phyloP scores from a whole-genome alignment of 2,113 vertebrate species.

The Periophthalmodon schlosseri region DNA sequence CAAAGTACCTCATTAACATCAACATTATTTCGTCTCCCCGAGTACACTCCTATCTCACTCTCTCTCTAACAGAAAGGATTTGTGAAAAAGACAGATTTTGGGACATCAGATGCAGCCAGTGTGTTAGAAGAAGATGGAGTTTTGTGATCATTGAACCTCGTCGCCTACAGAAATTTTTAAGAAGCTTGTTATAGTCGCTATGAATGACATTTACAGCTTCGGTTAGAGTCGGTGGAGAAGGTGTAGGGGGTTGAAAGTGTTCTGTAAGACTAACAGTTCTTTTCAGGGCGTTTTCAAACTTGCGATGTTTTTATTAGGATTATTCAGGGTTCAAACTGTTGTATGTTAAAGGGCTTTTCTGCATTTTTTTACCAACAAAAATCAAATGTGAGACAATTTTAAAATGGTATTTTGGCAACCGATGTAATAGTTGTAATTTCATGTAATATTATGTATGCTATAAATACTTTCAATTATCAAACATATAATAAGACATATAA shows the following conservation, averaged over 20 bases:
- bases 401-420: no score
- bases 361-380: no score
- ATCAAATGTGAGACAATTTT: no score
- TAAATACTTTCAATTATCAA: no score
- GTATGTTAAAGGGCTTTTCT: no score
- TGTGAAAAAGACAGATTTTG: slow-evolving; percentile 29
- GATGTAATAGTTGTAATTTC: no score
- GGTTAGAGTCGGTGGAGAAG: slow-evolving; percentile 37
- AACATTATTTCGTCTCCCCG: not conserved
- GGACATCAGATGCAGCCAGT: slow-evolving; percentile 26
- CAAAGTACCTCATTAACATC: slow-evolving; percentile 4
- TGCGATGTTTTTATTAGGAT: no score
- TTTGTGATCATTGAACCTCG: slow-evolving; percentile 51
- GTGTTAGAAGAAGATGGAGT: slow-evolving; percentile 46
- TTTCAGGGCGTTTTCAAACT: not conserved
- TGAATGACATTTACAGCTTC: slow-evolving; percentile 24
- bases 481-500: no score
- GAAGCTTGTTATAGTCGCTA: slow-evolving; percentile 36
- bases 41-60: not conserved
- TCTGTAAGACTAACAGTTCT: not conserved
- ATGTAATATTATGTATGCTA: no score
- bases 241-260: slow-evolving; percentile 44
- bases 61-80: slow-evolving; percentile 14
- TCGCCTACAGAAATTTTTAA: slow-evolving; percentile 51
- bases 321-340: no score